phyloP scores from a whole-genome alignment of 2,113 vertebrate genomes.

The Arothron firmamentum region DNA sequence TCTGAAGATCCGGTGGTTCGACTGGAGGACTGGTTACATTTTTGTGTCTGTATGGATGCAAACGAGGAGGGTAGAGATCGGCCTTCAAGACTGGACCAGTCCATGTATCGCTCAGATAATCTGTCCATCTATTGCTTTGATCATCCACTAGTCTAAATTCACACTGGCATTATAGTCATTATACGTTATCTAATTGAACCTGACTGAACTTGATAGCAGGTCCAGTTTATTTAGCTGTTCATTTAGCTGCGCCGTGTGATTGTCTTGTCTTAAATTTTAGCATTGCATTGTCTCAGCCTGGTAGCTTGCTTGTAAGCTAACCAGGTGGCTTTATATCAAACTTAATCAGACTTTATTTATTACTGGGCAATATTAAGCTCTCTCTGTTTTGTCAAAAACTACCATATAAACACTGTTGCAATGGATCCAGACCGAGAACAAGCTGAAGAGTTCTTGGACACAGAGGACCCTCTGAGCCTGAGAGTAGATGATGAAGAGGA shows the following conservation, averaged over 20 bases:
- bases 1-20: not conserved
- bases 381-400: not conserved
- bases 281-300: too few species aligned
- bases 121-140: not conserved
- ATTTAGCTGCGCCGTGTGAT: too few species aligned
- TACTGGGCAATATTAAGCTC: not conserved
- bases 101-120: slow-evolving; percentile 3
- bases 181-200: too few species aligned
- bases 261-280: too few species aligned
- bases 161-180: too few species aligned
- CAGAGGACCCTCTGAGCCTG: slow-evolving; percentile 6
- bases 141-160: not conserved
- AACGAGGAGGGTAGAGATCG: not conserved
- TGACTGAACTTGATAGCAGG: not conserved
- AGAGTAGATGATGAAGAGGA: slow-evolving; percentile 14
- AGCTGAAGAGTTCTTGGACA: slow-evolving; percentile 21
- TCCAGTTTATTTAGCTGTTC: too few species aligned
- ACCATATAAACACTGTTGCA: not conserved
- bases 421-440: slow-evolving; percentile 52
- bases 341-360: not conserved
- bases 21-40: not conserved
- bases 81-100: not conserved
- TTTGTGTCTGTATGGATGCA: not conserved
- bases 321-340: too few species aligned
- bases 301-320: too few species aligned